phyloP scores from a whole-genome alignment of 2,888 invertebrate species.

The Agrochola circellaris region DNA sequence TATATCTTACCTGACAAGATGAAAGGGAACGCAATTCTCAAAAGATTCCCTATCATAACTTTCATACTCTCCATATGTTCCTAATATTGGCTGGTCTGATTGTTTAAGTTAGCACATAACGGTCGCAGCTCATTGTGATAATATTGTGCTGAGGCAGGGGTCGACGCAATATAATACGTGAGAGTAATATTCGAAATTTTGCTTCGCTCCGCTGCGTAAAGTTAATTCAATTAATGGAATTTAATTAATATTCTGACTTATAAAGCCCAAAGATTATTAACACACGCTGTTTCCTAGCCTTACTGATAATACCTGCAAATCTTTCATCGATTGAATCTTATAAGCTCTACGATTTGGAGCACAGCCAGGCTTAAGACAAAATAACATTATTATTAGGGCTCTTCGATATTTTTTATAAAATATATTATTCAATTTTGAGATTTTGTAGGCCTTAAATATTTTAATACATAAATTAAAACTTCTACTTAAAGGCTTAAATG shows the following conservation, averaged over 20 bases:
- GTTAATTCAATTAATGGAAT: conserved; percentile 6
- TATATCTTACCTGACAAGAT: background rate
- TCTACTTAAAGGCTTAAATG: background rate
- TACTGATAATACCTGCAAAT: conserved; percentile 13
- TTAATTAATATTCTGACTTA: conserved; percentile 2
- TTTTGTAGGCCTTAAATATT: conserved; percentile 2
- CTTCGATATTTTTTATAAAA: background rate
- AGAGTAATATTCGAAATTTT: background rate
- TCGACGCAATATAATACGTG: conserved; percentile 1
- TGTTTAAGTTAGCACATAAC: conserved; percentile 24
- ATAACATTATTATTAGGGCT: background rate
- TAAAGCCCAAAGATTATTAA: background rate
- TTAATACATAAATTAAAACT: background rate
- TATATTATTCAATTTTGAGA: background rate
- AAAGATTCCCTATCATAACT: conserved; percentile 8
- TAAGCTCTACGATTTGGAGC: conserved; percentile 27
- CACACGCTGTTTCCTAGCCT: background rate
- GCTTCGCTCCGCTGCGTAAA: background rate
- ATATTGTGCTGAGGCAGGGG: conserved; percentile 28
- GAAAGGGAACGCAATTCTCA: conserved; percentile 4
- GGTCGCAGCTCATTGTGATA: conserved; percentile 10
- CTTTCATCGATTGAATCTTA: conserved; percentile 31
- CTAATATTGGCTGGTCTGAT: conserved; percentile 15
- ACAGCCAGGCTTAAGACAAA: conserved; percentile 2
- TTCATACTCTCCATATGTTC: background rate